A percentile compares a stretch with the other conserved stretches of the same genome.
Conservation (phyloP, 2,113 vertebrate species). For the Macrotis lagotis region DNA sequence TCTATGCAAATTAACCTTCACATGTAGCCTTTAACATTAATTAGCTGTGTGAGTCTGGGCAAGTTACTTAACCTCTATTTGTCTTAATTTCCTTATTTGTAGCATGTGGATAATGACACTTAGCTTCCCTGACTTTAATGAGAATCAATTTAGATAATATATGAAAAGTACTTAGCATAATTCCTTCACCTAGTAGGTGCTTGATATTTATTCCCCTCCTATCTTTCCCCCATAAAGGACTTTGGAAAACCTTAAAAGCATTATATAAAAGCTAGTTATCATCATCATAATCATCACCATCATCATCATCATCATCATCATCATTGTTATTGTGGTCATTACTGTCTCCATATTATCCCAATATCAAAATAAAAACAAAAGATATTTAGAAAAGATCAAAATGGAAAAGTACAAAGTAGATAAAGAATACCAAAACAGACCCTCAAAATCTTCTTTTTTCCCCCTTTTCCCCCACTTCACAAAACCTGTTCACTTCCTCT, state of each 20-base stretch:
- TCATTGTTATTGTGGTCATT: no score
- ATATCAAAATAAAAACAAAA: neutral
- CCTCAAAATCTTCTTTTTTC: neutral
- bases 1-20: neutral
- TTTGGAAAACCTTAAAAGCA: neutral
- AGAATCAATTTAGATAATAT: neutral
- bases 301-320: neutral
- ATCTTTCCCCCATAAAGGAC: neutral
- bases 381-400: neutral
- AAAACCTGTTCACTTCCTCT: neutral
- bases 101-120: neutral
- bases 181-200: neutral
- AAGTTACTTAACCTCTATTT: neutral
- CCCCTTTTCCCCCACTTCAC: neutral
- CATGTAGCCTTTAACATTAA: neutral
- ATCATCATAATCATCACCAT: neutral
- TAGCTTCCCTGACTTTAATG: neutral
- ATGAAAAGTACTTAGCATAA: neutral
- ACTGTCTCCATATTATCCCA: no score
- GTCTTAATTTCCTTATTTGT: neutral
- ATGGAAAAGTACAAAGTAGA: neutral
- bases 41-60: neutral
- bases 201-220: neutral
- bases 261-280: no score
- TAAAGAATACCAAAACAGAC: neutral